Conservation (phyloP, 2,113 vertebrate species). For the Onychostruthus taczanowskii region DNA sequence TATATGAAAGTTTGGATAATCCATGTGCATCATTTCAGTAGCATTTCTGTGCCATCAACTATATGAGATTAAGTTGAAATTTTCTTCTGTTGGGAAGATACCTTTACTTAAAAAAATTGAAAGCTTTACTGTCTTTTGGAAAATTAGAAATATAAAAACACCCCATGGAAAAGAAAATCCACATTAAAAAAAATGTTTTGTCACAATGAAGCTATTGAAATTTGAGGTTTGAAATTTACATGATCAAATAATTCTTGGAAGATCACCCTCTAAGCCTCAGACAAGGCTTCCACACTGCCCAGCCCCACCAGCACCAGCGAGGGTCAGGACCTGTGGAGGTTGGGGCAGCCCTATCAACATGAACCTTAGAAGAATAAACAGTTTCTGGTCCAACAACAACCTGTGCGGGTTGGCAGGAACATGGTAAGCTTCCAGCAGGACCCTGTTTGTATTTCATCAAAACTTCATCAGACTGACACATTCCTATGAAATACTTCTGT, state of each 20-base stretch:
- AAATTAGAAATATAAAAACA: background rate
- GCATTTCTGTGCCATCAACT: background rate
- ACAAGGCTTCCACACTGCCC: background rate
- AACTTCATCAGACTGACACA: slow-evolving; percentile 45
- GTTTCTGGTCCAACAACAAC: background rate
- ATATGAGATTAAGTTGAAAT: background rate
- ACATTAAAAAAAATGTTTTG: background rate
- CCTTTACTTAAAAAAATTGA: background rate
- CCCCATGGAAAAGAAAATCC: background rate
- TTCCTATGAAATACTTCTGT: slow-evolving; percentile 37
- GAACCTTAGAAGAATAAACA: background rate
- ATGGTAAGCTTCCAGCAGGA: slow-evolving; percentile 1
- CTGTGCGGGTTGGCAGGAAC: background rate
- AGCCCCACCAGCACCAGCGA: background rate
- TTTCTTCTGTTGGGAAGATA: background rate
- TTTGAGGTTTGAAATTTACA: background rate
- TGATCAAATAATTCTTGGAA: background rate
- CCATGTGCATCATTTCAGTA: background rate
- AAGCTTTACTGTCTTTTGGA: background rate
- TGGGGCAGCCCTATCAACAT: background rate
- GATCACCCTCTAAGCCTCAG: background rate
- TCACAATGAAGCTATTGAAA: background rate
- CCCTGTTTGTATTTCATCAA: slow-evolving; percentile 44
- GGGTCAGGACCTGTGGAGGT: background rate
- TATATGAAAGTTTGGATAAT: background rate